phyloP scores from a whole-genome alignment of 2,888 invertebrate species.

The Melinaea marsaeus region DNA sequence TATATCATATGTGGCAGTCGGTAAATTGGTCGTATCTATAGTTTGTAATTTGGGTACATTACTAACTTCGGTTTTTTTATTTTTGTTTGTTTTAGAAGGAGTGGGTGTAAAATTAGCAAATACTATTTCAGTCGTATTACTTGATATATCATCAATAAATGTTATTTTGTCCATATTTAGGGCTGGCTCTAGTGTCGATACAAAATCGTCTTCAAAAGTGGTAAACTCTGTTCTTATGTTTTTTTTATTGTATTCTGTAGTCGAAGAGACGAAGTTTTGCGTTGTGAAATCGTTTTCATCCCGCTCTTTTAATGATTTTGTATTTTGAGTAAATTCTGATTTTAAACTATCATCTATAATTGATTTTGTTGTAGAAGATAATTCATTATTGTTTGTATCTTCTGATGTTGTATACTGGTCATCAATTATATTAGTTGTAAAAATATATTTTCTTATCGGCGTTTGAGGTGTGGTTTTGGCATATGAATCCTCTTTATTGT shows the following conservation, averaged over 20 bases:
- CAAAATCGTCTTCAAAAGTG: background rate
- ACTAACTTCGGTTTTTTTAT: background rate
- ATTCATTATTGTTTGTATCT: too few species aligned
- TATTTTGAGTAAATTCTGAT: background rate
- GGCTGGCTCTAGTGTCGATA: background rate
- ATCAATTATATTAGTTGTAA: too few species aligned
- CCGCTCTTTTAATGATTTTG: background rate
- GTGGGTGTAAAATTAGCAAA: too few species aligned
- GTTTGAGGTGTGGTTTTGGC: too few species aligned
- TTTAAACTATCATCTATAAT: background rate
- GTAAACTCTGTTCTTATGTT: too few species aligned
- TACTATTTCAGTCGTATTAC: too few species aligned
- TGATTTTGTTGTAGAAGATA: background rate
- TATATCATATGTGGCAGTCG: slow-evolving; percentile 7
- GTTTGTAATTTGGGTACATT: background rate
- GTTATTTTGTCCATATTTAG: too few species aligned
- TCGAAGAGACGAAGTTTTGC: background rate
- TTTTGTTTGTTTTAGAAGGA: too few species aligned
- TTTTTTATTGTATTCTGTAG: too few species aligned
- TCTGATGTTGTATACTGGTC: too few species aligned
- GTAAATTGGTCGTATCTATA: background rate
- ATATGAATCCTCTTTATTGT: background rate
- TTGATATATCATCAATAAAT: too few species aligned
- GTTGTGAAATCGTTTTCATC: background rate
- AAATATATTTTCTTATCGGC: too few species aligned